These are phyloP conservation scores for Tragelaphus imberbis DNA, from an alignment of 2,113 vertebrate genomes.

Conservation along the genomic window DNA sequence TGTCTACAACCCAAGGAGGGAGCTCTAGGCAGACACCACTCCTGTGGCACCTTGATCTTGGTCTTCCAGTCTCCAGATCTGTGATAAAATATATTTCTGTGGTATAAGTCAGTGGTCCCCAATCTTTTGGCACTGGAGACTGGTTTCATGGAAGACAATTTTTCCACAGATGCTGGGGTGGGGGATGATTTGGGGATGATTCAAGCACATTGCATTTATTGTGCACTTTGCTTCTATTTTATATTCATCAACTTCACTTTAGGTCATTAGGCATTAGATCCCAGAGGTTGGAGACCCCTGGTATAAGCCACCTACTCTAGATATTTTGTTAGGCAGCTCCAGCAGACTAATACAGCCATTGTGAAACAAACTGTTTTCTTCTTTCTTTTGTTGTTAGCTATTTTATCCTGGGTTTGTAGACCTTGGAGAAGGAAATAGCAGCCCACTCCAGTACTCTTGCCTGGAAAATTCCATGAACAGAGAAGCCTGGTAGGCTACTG, in stretches of 20 bases:
- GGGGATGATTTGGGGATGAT: not conserved
- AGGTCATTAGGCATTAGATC: not conserved
- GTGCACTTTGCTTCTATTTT: not conserved
- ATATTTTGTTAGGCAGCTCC: not conserved
- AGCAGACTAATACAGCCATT: not conserved
- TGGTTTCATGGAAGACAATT: not conserved
- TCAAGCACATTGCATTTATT: not conserved
- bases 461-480: too few species aligned
- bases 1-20: fast-evolving
- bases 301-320: not conserved
- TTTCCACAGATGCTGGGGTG: not conserved
- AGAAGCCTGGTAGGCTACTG: too few species aligned
- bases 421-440: too few species aligned
- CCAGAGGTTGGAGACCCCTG: not conserved
- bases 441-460: too few species aligned
- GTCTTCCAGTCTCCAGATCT: not conserved
- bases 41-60: not conserved
- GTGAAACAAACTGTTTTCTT: not conserved
- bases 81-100: not conserved
- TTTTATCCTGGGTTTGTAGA: not conserved
- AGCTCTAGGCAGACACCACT: not conserved
- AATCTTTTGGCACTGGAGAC: not conserved
- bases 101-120: not conserved
- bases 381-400: not conserved
- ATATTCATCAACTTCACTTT: too few species aligned